phyloP scores from a whole-genome alignment of 2,797 vertebrate species.

The Diglossa cyanea region DNA sequence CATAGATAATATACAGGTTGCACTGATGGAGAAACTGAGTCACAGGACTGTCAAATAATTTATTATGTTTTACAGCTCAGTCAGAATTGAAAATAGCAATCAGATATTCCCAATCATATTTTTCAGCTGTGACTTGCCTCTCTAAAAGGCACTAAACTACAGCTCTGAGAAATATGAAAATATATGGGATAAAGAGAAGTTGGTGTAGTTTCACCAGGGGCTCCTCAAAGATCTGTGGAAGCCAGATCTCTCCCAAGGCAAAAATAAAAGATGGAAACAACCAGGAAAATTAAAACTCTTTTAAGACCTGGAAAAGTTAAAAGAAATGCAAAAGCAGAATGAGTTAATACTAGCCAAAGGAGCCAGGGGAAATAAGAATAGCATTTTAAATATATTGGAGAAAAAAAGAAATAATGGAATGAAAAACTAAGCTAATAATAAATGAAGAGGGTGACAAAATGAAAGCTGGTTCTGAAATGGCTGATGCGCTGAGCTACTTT shows the following conservation, averaged over 20 bases:
- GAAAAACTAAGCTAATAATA: constrained; percentile 48
- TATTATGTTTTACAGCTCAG: not conserved
- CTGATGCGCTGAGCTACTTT: constrained; percentile 26
- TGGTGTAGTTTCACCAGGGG: not conserved
- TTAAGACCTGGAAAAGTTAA: constrained; percentile 29
- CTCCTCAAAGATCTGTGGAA: not conserved
- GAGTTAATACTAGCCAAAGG: constrained; percentile 41
- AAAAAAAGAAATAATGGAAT: constrained; percentile 37
- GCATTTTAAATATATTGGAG: constrained; percentile 25
- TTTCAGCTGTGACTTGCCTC: not conserved
- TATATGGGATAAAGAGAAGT: not conserved
- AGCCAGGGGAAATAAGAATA: constrained; percentile 53
- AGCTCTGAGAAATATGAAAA: constrained; percentile 23
- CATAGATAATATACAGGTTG: not conserved
- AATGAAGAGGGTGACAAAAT: constrained; percentile 51
- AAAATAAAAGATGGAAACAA: constrained; percentile 12
- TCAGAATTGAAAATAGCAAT: not conserved
- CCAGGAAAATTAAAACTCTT: constrained; percentile 37
- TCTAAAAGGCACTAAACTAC: not conserved
- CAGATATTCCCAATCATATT: not conserved
- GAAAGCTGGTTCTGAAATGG: constrained; percentile 49
- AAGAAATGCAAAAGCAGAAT: constrained; percentile 45
- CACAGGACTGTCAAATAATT: not conserved
- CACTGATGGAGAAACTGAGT: not conserved
- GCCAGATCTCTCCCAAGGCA: not conserved